Conservation (phyloP, 1,140 invertebrate species). For the Drosophila littoralis region DNA sequence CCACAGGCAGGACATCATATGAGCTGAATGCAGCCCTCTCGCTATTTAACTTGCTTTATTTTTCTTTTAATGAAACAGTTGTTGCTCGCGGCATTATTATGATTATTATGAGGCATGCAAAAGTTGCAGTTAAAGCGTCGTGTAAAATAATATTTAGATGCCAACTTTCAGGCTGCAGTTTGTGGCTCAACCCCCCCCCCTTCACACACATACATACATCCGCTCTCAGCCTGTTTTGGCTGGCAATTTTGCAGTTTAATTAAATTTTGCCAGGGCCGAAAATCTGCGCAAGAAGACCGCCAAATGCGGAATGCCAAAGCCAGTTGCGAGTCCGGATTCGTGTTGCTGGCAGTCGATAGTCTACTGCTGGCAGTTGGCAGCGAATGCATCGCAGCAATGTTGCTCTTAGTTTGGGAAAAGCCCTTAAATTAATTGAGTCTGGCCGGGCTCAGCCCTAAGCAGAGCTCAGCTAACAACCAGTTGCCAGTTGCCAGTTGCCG, state of each 20-base stretch:
- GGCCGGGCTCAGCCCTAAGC: slow-evolving; percentile 14
- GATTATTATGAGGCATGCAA: slow-evolving; percentile 80
- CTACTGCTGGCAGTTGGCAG: slow-evolving; percentile 1
- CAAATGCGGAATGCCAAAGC: slow-evolving; percentile 54
- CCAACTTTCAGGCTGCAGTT: slow-evolving; percentile 42
- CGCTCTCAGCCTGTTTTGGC: not conserved
- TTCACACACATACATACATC: not conserved
- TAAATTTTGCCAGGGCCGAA: slow-evolving; percentile 66
- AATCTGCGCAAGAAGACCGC: slow-evolving; percentile 62
- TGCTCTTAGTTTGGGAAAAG: slow-evolving; percentile 49
- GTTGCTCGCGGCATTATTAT: slow-evolving; percentile 75
- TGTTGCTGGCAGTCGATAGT: too few species aligned
- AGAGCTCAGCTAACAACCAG: slow-evolving; percentile 15
- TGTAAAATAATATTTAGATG: slow-evolving; percentile 81
- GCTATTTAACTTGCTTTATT: slow-evolving; percentile 57
- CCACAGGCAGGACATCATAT: slow-evolving; percentile 3
- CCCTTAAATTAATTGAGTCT: slow-evolving; percentile 73
- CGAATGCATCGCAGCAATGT: slow-evolving; percentile 37
- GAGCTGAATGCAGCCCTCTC: slow-evolving; percentile 14
- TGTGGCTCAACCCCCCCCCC: not conserved
- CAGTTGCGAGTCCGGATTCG: not conserved
- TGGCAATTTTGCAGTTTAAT: slow-evolving; percentile 63
- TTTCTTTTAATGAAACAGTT: slow-evolving; percentile 79
- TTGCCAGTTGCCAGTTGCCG: slow-evolving; percentile 3
- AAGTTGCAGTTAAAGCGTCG: slow-evolving; percentile 79